Conservation (phyloP, 2,797 vertebrate species). For the Eulemur albifrons region DNA sequence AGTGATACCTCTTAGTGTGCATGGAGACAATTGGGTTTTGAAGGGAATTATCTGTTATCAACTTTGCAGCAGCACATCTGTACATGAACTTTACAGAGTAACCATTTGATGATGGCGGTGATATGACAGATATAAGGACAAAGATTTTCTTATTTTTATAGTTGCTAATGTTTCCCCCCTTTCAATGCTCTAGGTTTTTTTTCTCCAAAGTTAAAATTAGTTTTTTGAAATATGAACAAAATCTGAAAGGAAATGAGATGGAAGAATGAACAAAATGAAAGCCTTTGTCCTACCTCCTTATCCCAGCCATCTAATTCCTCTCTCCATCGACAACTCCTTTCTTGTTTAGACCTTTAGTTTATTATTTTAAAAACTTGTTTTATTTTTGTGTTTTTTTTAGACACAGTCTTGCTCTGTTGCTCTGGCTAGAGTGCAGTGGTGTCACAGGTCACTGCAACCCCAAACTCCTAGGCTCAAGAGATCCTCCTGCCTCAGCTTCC, state of each 20-base stretch:
- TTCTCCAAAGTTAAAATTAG: neutral
- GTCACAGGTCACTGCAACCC: neutral
- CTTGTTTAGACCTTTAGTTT: neutral
- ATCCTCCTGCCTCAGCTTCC: neutral
- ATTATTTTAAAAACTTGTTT: neutral
- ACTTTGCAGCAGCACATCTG: neutral
- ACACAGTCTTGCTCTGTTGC: neutral
- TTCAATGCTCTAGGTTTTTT: neutral
- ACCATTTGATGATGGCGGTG: neutral
- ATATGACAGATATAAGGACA: slow-evolving; percentile 27
- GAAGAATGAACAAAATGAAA: neutral
- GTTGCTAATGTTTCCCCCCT: neutral
- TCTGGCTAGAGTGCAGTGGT: neutral
- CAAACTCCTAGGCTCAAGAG: neutral
- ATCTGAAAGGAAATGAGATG: slow-evolving; percentile 20
- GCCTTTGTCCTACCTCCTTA: neutral
- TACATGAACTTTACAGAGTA: neutral
- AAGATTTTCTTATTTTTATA: neutral
- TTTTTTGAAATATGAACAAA: neutral
- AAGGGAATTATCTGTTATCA: neutral
- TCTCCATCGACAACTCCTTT: neutral
- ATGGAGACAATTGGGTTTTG: neutral
- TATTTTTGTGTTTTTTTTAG: neutral
- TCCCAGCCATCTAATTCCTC: neutral
- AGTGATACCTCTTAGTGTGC: neutral